Percentiles rank a stretch among this genome's conserved stretches.
Conservation (phyloP, 2,797 vertebrate genomes). For the Anguilla megastoma region DNA sequence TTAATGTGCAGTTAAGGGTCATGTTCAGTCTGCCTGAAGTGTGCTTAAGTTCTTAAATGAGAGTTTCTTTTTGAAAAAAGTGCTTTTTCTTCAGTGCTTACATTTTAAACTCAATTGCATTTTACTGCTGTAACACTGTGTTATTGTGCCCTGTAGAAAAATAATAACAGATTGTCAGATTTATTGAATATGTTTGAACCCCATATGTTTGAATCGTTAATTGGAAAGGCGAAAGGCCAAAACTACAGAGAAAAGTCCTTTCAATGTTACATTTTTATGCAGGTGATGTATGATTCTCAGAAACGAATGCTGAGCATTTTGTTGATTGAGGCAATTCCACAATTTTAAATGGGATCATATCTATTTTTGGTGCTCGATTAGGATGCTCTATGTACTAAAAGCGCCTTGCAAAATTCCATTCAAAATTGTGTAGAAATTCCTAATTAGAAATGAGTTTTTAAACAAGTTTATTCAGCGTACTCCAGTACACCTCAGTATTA, state of each 20-base stretch:
- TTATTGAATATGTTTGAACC: not conserved
- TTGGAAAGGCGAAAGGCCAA: not conserved
- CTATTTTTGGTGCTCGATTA: not conserved
- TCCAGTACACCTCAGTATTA: not conserved
- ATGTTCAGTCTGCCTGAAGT: not conserved
- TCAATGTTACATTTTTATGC: not conserved
- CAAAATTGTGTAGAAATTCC: too few relatives aligned
- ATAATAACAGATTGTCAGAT: not conserved
- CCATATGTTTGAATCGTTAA: not conserved
- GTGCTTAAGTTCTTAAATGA: not conserved
- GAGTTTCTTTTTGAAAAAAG: not conserved
- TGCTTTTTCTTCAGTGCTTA: not conserved
- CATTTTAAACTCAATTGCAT: not conserved
- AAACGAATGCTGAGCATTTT: not conserved
- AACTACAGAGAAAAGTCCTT: too few relatives aligned
- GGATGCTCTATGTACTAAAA: not conserved
- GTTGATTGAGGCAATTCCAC: not conserved
- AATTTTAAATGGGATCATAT: not conserved
- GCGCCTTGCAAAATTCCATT: too few relatives aligned
- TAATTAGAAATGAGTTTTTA: too few relatives aligned
- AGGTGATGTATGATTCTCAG: not conserved
- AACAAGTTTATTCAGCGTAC: not conserved
- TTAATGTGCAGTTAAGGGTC: not conserved
- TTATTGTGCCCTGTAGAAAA: not conserved
- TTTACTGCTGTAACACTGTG: not conserved